phyloP scores from a whole-genome alignment of 2,113 vertebrate species.

The Connochaetes taurinus region DNA sequence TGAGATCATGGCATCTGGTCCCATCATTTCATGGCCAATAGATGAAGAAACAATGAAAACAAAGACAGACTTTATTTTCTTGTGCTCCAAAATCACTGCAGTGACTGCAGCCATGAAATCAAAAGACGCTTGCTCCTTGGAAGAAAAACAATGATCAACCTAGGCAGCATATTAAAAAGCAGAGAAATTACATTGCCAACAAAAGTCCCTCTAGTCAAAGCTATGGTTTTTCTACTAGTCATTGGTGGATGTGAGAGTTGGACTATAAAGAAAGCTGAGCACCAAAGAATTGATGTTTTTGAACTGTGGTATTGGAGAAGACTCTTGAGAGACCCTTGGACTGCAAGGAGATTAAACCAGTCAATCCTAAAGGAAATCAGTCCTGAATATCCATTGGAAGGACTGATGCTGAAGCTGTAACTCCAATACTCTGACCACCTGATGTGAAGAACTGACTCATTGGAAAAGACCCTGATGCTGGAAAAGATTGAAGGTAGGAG shows the following conservation, averaged over 20 bases:
- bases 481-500: background rate
- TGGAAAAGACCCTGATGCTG: background rate
- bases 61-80: background rate
- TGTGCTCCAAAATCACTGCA: background rate
- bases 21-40: background rate
- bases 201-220: background rate
- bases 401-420: background rate
- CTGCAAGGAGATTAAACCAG: background rate
- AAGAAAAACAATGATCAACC: background rate
- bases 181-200: background rate
- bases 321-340: background rate
- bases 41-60: background rate
- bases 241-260: background rate
- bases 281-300: background rate
- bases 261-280: background rate
- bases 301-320: background rate
- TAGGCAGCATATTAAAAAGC: background rate
- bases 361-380: background rate
- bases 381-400: background rate
- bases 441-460: background rate
- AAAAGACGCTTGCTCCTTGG: background rate
- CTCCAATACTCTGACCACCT: background rate
- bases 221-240: background rate
- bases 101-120: background rate
- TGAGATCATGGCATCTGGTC: background rate